Base-by-base conservation (phyloP, 2,797 vertebrate species). In the Peromyscus aztecus region DNA sequence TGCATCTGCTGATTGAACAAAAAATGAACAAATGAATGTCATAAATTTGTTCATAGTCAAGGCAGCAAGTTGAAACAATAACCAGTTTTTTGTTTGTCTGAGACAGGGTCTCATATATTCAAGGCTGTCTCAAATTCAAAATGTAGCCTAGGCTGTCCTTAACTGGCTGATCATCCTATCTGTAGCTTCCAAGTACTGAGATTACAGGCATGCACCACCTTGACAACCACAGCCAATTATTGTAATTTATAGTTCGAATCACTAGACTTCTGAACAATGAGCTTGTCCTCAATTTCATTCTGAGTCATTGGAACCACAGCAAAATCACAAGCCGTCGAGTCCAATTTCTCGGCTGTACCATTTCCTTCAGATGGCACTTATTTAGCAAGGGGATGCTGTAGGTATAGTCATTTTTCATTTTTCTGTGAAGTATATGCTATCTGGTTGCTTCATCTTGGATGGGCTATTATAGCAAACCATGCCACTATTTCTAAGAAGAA, bases 401-500 rank as follows among this genome's bases (percentile, higher is more conserved):
- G 31, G 49, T 57, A 75, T 27, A 46, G 84, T 73, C 9, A 78
- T 76, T 88, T 92, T 80, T 89, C 61, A 71, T 90, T 93, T 93
- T 85, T 61, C 92, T 43, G 46, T 13, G 49, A 95, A 95, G 82
- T 57, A n/a, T 16, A 1, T 69, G 80, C n/a, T 80, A n/a, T 85
- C 67, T 78, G 55, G 9, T 57, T 77, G 84, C 75, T 89, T 43
- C 71, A 2, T 92, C 96, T 77, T 80, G 49, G 86, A 96, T 91
- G 57, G 59, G 0, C 5, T 82, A 71, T 78, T 94, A 82, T 76
- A 43, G 76, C 52, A 94, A 94, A 43, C 24, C 31, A 83, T 63
- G 23, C 31, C 24, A 73, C 43, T 81, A 67, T 77, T 92, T 92
- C 93, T 93, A 95, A 97, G 96, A 94, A 97, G 89, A 94, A 55